phyloP scores from a whole-genome alignment of 2,797 vertebrate species.

The Manis javanica region DNA sequence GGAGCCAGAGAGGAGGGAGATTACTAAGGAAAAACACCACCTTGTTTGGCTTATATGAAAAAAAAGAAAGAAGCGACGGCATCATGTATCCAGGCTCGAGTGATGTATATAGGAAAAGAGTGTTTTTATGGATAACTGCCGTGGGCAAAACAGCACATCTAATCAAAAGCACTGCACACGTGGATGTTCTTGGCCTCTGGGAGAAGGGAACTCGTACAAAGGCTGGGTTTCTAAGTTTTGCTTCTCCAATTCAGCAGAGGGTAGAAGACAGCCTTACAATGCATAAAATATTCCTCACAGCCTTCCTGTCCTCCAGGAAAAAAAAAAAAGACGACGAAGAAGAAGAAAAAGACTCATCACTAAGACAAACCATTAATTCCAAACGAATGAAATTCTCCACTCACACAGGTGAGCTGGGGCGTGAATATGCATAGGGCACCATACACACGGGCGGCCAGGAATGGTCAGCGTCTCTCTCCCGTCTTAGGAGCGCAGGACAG shows the following conservation, averaged over 20 bases:
- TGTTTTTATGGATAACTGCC: constrained; percentile 82
- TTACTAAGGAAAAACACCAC: constrained; percentile 79
- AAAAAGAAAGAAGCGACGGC: constrained; percentile 73
- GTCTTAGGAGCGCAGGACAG: not conserved
- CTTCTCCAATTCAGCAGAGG: constrained; percentile 74
- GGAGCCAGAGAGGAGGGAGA: constrained; percentile 79
- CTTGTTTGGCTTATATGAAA: constrained; percentile 80
- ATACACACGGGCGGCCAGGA: not conserved
- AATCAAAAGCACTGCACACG: constrained; percentile 84
- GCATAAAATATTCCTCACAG: constrained; percentile 44
- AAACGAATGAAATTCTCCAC: not conserved
- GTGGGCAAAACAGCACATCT: constrained; percentile 87
- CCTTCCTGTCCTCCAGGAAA: not conserved
- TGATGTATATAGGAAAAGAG: constrained; percentile 82
- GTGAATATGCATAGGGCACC: not conserved
- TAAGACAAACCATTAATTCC: constrained; percentile 61
- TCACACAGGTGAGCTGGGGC: not conserved
- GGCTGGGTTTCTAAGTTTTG: constrained; percentile 76
- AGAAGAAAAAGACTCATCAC: not conserved
- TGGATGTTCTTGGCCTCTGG: constrained; percentile 82
- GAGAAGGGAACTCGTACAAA: constrained; percentile 78
- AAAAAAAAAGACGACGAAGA: not conserved
- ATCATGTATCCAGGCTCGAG: constrained; percentile 75
- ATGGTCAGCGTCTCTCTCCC: not conserved
- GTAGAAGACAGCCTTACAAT: constrained; percentile 69